Conservation (phyloP, 2,888 invertebrate genomes). For the Diogma glabrata region DNA sequence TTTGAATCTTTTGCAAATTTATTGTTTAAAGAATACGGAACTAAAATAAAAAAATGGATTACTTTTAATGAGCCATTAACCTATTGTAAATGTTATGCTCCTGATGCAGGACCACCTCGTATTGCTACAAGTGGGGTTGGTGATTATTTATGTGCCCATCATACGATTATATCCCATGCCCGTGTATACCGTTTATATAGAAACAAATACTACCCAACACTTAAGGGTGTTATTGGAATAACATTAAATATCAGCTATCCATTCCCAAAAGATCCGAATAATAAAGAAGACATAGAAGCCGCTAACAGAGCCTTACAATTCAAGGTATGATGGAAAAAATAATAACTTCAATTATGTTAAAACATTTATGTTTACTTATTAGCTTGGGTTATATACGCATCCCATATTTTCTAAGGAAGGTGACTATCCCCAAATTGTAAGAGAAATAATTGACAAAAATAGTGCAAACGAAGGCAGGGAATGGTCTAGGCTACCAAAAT, state of each 20-base stretch:
- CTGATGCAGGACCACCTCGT: constrained; percentile 22
- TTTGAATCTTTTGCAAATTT: constrained; percentile 40
- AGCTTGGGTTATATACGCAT: constrained; percentile 29
- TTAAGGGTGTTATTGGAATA: constrained; percentile 27
- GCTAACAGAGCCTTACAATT: neutral
- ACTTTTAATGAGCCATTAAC: constrained; percentile 46
- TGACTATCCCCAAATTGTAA: constrained; percentile 29
- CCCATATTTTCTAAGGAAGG: constrained; percentile 27
- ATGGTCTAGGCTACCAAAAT: constrained; percentile 24
- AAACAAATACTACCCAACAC: constrained; percentile 18
- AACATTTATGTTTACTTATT: too few species aligned
- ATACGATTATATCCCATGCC: constrained; percentile 43
- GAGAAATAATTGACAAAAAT: constrained; percentile 26
- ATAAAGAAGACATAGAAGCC: constrained; percentile 13
- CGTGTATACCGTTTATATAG: constrained; percentile 36
- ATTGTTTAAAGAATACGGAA: constrained; percentile 37
- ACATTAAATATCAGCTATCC: constrained; percentile 24
- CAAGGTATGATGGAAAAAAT: constrained; percentile 33
- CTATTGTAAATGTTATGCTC: constrained; percentile 40
- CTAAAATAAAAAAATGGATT: constrained; percentile 43
- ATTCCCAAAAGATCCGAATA: constrained; percentile 20
- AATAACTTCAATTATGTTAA: too few species aligned
- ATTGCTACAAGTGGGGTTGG: constrained; percentile 37
- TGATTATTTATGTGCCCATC: constrained; percentile 41
- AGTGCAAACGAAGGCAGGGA: constrained; percentile 27